Evolutionary conservation across 1,140 invertebrate genomes (phyloP).

Genomic region (Cydia strobilella): DNA sequence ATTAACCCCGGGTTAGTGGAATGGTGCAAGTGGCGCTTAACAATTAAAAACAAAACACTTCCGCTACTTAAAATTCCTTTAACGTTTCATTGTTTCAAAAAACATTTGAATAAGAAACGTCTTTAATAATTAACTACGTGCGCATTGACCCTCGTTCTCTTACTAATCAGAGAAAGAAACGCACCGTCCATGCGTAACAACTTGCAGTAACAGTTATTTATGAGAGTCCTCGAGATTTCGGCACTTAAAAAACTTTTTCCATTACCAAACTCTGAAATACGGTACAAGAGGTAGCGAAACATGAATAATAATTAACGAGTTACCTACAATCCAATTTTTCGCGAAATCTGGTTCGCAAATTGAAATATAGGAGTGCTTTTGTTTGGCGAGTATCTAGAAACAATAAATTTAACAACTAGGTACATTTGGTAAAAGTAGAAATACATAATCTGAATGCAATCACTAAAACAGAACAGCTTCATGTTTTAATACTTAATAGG

Average conservation of each 20-base stretch:
- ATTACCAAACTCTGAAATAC: conserved; percentile 63
- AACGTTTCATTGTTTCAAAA: conserved; percentile 54
- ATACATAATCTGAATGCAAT: too few relatives aligned
- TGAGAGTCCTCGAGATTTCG: conserved; percentile 62
- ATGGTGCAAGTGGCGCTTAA: too few relatives aligned
- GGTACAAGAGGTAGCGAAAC: conserved; percentile 46
- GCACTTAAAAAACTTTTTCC: conserved; percentile 70
- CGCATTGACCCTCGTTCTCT: conserved; percentile 54
- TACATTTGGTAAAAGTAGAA: too few relatives aligned
- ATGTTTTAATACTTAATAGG: too few relatives aligned
- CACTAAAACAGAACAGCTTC: too few relatives aligned
- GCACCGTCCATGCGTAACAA: conserved; percentile 66
- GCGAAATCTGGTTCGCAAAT: conserved; percentile 28
- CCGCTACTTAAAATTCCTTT: conserved; percentile 38
- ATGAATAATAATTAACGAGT: conserved; percentile 61
- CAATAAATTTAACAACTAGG: too few relatives aligned
- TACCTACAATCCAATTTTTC: conserved; percentile 43
- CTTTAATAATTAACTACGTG: conserved; percentile 72
- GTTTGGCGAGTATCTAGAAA: not conserved
- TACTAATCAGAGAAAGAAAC: conserved; percentile 44
- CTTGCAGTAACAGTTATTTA: conserved; percentile 72
- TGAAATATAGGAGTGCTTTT: conserved; percentile 38
- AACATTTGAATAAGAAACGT: conserved; percentile 44
- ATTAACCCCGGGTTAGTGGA: too few relatives aligned
- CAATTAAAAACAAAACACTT: conserved; percentile 28